Evolutionary conservation across 1,140 invertebrate genomes (phyloP).

Genomic region (Ylistrum balloti): DNA sequence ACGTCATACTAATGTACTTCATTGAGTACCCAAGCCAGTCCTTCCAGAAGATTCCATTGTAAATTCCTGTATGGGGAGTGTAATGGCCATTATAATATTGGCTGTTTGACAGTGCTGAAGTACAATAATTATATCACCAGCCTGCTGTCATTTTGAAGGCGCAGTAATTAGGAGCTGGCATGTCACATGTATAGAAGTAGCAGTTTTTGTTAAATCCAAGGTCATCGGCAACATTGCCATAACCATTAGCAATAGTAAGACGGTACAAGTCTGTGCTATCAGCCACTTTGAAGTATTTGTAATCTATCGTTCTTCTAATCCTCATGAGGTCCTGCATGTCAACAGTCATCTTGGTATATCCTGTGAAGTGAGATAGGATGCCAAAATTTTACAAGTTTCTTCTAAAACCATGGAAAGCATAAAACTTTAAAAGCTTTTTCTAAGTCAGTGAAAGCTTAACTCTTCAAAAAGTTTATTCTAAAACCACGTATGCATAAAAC

Average conservation of each 20-base stretch:
- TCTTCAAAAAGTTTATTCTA: too few relatives aligned
- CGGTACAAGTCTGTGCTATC: slow-evolving; percentile 27
- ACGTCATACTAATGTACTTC: slow-evolving; percentile 68
- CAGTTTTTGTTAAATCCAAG: slow-evolving; percentile 65
- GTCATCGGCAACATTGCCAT: slow-evolving; percentile 64
- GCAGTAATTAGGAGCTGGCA: slow-evolving; percentile 66
- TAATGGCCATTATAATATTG: slow-evolving; percentile 75
- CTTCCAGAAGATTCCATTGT: slow-evolving; percentile 77
- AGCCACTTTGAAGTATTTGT: slow-evolving; percentile 66
- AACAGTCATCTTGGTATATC: slow-evolving; percentile 67
- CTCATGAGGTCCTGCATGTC: slow-evolving; percentile 69
- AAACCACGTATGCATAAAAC: too few relatives aligned
- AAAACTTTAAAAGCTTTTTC: too few relatives aligned
- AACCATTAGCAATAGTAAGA: slow-evolving; percentile 57
- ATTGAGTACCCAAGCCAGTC: slow-evolving; percentile 74
- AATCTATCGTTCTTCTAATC: slow-evolving; percentile 57
- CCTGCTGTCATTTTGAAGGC: slow-evolving; percentile 67
- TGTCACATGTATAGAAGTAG: slow-evolving; percentile 67
- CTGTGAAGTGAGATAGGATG: slow-evolving; percentile 56
- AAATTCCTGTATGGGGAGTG: slow-evolving; percentile 64
- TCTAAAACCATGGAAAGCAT: too few relatives aligned
- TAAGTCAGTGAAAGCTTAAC: too few relatives aligned
- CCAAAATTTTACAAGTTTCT: too few relatives aligned
- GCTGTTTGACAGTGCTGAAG: slow-evolving; percentile 71
- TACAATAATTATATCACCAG: slow-evolving; percentile 79